Base-by-base conservation (phyloP, 2,888 invertebrate species). In the Hyles lineata region DNA sequence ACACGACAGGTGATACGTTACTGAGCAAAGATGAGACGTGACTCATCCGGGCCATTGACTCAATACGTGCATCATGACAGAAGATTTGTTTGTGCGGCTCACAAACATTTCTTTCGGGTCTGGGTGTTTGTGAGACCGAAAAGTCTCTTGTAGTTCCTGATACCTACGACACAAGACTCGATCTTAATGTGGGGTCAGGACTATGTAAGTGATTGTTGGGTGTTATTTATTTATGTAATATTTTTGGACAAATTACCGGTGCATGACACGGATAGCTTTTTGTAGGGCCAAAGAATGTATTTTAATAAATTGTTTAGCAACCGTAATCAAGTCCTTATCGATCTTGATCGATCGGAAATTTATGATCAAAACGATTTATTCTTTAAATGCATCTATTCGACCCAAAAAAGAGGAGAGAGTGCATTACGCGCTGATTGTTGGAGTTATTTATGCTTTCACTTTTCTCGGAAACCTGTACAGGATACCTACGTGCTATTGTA, bases 21-120 rank as follows among this genome's bases (percentile, higher is more conserved):
- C 52, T 52, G 8, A 67, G 50, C 67, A 67, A 67, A 67, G 50
- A 67, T 23, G 63, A 21, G 17, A 67, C 43, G 11, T 43, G 50
- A 67, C 43, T 67, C 50, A 67, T 50, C 23, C 50, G 43, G 67
- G 67, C 43, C 67, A 50, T 67, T 67, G 67, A 67, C 67, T 50
- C 43, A 23, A 17, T 21, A 8, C 8, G 8, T n/a, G 63, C 21
- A 43, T 21, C 35, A 43, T 63, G 21, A 63, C 63, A 43, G 15
- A 35, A 32, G 8, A 25, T 63, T 43, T 43, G 43, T 19, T 7
- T 35, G n/a, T n/a, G n/a, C n/a, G n/a, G n/a, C n/a, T n/a, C n/a
- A n/a, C n/a, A n/a, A n/a, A n/a, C n/a, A n/a, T n/a, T n/a, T n/a
- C n/a, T n/a, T n/a, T n/a, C n/a, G n/a, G n/a, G n/a, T n/a, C n/a